Evolutionary conservation across 2,113 vertebrate species (phyloP).

Genomic region (Hemiscyllium ocellatum): DNA sequence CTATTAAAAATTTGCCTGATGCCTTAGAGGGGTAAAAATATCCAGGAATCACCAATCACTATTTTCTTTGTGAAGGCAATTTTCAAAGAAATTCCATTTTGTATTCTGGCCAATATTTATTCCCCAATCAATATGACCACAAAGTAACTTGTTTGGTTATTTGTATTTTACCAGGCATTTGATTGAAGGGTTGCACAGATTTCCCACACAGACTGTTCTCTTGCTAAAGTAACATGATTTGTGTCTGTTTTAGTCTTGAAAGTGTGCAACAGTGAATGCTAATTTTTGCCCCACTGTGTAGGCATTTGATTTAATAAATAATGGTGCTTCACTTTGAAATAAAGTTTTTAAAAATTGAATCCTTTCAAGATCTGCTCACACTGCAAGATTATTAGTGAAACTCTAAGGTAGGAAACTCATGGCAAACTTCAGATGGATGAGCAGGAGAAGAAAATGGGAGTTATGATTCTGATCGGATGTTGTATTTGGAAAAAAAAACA

Average conservation of each 20-base stretch:
- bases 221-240: no score
- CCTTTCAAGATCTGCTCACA: background rate
- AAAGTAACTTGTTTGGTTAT: no score
- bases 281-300: no score
- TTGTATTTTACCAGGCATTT: no score
- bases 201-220: no score
- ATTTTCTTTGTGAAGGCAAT: background rate
- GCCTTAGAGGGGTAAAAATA: background rate
- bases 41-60: background rate
- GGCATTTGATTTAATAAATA: no score
- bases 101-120: no score
- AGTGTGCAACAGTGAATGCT: no score
- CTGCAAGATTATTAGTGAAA: background rate
- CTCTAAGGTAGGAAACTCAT: background rate
- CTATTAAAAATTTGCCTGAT: background rate
- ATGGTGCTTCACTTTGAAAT: background rate
- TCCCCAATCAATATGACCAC: no score
- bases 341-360: background rate
- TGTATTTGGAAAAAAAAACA: background rate
- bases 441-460: background rate
- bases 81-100: background rate
- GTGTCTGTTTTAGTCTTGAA: no score
- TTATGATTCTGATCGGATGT: background rate
- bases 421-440: background rate
- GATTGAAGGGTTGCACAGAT: no score